Conservation (phyloP, 2,888 invertebrate genomes). For the Oscheius sp. region DNA sequence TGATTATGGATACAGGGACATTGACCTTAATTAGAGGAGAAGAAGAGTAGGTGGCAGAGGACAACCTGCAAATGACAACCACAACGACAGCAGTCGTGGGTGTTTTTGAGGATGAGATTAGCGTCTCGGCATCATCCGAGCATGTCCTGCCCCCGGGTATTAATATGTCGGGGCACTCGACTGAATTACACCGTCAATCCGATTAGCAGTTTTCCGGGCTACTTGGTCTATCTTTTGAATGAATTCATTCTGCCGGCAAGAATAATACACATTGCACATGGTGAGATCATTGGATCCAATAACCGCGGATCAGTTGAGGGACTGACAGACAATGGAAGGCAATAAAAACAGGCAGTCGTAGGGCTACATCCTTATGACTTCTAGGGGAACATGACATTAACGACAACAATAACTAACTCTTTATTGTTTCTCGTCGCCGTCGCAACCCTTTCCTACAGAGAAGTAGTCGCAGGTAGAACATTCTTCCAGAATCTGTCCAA, state of each 20-base stretch:
- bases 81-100: not conserved
- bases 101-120: constrained; percentile 19
- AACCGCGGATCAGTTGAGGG: not conserved
- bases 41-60: not conserved
- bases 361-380: not conserved
- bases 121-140: constrained; percentile 27
- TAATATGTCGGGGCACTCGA: constrained; percentile 27
- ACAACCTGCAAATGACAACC: not conserved
- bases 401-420: too few relatives aligned
- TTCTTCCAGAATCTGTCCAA: too few relatives aligned
- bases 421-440: too few relatives aligned
- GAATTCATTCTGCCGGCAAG: not conserved
- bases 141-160: constrained; percentile 25
- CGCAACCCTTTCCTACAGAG: too few relatives aligned
- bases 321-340: not conserved
- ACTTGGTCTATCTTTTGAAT: not conserved
- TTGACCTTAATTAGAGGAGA: not conserved
- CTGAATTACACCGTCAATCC: constrained; percentile 26
- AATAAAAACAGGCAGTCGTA: constrained; percentile 7
- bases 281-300: too few relatives aligned
- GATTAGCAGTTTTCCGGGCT: constrained; percentile 21
- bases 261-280: not conserved
- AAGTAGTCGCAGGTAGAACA: too few relatives aligned
- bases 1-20: not conserved
- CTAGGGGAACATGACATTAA: too few relatives aligned